Conservation (phyloP, 2,113 vertebrate genomes). For the Platanista minor region DNA sequence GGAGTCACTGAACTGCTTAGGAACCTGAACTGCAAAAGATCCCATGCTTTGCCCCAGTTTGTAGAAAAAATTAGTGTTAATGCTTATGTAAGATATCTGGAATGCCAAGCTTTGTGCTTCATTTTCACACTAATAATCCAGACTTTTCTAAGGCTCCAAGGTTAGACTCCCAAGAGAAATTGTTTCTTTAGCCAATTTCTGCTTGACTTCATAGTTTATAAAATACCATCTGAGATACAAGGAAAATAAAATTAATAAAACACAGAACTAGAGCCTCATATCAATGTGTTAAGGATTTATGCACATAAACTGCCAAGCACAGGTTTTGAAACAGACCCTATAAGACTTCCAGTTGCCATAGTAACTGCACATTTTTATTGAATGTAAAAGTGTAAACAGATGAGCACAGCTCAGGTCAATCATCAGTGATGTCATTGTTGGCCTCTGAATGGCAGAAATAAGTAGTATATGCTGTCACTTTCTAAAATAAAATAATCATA, state of each 20-base stretch:
- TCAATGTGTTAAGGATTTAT: slow-evolving; percentile 54
- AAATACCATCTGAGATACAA: slow-evolving; percentile 35
- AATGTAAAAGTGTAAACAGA: slow-evolving; percentile 51
- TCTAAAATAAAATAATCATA: slow-evolving; percentile 29
- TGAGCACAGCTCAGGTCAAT: slow-evolving; percentile 56
- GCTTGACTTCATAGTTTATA: slow-evolving; percentile 49
- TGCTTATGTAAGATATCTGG: background rate
- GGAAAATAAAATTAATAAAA: slow-evolving; percentile 71
- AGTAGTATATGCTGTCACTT: background rate
- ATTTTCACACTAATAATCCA: slow-evolving; percentile 44
- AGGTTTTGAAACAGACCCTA: slow-evolving; percentile 60
- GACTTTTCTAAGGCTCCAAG: background rate
- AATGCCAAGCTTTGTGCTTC: slow-evolving; percentile 2
- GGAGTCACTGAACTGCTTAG: slow-evolving; percentile 23
- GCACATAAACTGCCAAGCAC: slow-evolving; percentile 45
- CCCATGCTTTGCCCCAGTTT: background rate
- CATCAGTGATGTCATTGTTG: background rate
- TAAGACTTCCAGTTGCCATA: slow-evolving; percentile 65
- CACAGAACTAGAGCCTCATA: slow-evolving; percentile 12
- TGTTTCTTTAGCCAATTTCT: slow-evolving; percentile 45
- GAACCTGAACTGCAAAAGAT: slow-evolving; percentile 23
- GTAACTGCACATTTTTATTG: slow-evolving; percentile 59
- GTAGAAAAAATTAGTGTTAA: slow-evolving; percentile 42
- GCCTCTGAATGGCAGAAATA: slow-evolving; percentile 9
- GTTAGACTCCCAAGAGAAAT: slow-evolving; percentile 46